Evolutionary conservation across 1,140 invertebrate species (phyloP).

Genomic region (Pinna nobilis): DNA sequence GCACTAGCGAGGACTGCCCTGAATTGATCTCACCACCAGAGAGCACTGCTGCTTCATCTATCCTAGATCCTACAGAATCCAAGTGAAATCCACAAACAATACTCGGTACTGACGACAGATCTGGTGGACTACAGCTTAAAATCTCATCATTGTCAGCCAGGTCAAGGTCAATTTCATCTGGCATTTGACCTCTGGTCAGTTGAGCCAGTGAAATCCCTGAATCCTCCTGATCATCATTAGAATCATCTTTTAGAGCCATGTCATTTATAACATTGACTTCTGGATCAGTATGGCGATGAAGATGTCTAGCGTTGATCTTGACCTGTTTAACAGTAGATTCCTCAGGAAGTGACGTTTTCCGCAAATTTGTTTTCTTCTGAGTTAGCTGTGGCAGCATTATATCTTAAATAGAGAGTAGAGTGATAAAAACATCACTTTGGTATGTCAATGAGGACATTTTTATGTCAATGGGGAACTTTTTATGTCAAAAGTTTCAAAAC

Average conservation of each 20-base stretch:
- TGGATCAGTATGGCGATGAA: background rate
- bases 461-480: too few species aligned
- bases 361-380: too few species aligned
- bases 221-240: constrained; percentile 39
- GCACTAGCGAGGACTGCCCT: constrained; percentile 12
- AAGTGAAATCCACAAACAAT: constrained; percentile 43
- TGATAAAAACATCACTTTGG: too few species aligned
- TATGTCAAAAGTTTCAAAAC: too few species aligned
- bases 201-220: constrained; percentile 39
- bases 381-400: too few species aligned
- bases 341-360: too few species aligned
- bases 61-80: constrained; percentile 17
- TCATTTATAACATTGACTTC: constrained; percentile 1
- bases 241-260: background rate
- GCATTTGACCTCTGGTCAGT: constrained; percentile 4
- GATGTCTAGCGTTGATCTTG: too few species aligned
- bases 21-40: constrained; percentile 34
- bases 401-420: too few species aligned
- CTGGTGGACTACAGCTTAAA: constrained; percentile 29
- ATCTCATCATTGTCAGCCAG: constrained; percentile 35
- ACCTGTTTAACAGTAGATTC: too few species aligned
- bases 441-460: too few species aligned
- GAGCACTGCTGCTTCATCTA: constrained; percentile 22
- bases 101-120: constrained; percentile 21
- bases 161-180: constrained; percentile 30